phyloP scores from a whole-genome alignment of 2,113 vertebrate genomes.

The Callionymus lyra region DNA sequence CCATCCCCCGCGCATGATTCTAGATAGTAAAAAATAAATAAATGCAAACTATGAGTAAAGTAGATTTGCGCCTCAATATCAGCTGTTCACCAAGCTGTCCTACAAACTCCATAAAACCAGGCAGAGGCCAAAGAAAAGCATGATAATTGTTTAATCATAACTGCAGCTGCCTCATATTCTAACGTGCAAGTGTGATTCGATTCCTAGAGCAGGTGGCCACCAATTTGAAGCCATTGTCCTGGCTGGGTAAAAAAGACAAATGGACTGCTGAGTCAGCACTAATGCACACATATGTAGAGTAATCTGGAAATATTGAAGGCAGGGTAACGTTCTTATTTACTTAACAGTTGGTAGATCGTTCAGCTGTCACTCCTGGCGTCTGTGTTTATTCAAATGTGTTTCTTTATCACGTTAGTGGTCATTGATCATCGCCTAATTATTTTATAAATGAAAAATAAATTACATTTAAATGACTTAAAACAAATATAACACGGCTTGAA shows the following conservation, averaged over 20 bases:
- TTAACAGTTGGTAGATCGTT: no score
- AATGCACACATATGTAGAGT: constrained; percentile 13
- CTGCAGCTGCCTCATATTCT: constrained; percentile 43
- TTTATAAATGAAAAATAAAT: no score
- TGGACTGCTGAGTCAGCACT: constrained; percentile 35
- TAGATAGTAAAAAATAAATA: constrained; percentile 32
- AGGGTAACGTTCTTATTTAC: constrained; percentile 23
- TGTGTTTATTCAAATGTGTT: no score
- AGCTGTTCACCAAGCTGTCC: no score
- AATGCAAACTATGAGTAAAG: constrained; percentile 15
- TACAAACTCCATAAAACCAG: no score
- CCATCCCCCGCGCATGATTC: constrained; percentile 15
- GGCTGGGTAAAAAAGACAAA: constrained; percentile 34
- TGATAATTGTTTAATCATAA: constrained; percentile 42
- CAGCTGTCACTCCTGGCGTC: no score
- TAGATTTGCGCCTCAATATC: no score
- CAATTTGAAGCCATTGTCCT: constrained; percentile 44
- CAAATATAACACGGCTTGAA: no score
- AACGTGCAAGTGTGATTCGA: constrained; percentile 33
- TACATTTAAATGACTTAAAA: no score
- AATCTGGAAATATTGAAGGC: constrained; percentile 50
- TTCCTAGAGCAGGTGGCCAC: constrained; percentile 53
- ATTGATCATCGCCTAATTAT: no score
- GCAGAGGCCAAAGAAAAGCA: constrained; percentile 2
- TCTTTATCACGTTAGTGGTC: no score